Conservation (phyloP, 2,797 vertebrate species). For the Gambusia yucatana region DNA sequence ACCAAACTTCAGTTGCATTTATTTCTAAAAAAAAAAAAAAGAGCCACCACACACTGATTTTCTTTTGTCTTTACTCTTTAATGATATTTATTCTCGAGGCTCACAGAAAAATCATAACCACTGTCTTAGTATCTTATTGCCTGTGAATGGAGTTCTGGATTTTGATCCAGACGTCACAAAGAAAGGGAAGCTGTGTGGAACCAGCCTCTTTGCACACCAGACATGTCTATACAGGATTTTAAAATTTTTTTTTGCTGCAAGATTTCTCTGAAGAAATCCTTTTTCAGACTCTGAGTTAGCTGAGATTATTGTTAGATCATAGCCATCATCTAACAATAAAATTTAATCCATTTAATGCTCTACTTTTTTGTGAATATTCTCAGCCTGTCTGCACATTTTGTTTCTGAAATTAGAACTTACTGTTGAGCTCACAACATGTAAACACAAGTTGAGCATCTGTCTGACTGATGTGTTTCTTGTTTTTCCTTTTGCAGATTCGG, state of each 20-base stretch:
- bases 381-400: not conserved
- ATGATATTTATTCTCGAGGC: not conserved
- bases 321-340: not conserved
- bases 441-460: not conserved
- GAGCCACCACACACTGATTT: not conserved
- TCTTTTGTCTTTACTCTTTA: not conserved
- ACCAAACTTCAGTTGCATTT: not conserved
- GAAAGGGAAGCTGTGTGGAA: not conserved
- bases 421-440: not conserved
- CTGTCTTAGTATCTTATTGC: not conserved
- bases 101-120: not conserved
- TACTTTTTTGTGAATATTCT: not conserved
- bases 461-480: not conserved
- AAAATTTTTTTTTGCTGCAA: not conserved
- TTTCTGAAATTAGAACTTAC: not conserved
- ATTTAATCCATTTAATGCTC: not conserved
- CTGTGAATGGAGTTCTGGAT: not conserved
- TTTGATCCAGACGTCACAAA: not conserved
- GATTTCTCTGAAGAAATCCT: too few species aligned
- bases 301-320: not conserved
- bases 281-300: not conserved
- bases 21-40: too few species aligned
- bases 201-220: not conserved
- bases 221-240: not conserved
- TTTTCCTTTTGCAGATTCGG: slow-evolving; percentile 80